These are phyloP conservation scores for Hydrotaea diabolus DNA, from an alignment of 2,888 invertebrate genomes.

Conservation along the genomic window DNA sequence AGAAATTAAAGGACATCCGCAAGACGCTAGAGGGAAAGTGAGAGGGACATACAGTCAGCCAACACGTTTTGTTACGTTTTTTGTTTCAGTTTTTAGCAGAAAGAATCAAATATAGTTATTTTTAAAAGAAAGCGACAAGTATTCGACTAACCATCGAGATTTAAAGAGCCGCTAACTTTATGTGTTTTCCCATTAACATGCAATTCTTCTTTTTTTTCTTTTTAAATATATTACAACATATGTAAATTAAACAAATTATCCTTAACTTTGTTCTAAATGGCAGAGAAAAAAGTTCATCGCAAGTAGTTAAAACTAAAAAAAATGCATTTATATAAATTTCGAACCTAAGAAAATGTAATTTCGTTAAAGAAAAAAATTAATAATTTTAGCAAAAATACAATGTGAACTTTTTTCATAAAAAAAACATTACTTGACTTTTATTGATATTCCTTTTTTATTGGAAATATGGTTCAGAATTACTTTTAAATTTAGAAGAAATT, in stretches of 20 bases:
- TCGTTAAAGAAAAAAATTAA: not conserved
- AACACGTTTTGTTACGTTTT: constrained; percentile 18
- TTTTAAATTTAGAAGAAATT: not conserved
- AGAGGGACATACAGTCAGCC: not conserved
- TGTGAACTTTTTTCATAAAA: constrained; percentile 73
- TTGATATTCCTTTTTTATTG: constrained; percentile 11
- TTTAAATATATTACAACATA: not conserved
- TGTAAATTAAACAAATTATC: constrained; percentile 28
- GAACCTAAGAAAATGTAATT: not conserved
- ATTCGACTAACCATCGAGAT: constrained; percentile 21
- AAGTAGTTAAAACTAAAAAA: not conserved
- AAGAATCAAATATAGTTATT: constrained; percentile 53
- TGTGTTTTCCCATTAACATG: constrained; percentile 37
- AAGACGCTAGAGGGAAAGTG: constrained; percentile 10
- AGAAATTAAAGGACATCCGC: not conserved
- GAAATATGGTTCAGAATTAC: not conserved
- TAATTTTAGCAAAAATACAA: constrained; percentile 56
- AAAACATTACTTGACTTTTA: constrained; percentile 9
- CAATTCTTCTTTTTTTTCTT: constrained; percentile 28
- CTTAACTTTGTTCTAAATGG: constrained; percentile 53
- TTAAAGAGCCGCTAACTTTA: constrained; percentile 23
- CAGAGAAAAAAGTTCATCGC: constrained; percentile 67
- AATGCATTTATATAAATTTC: constrained; percentile 28
- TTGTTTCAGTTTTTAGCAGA: constrained; percentile 46
- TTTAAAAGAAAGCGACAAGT: not conserved